phyloP scores from a whole-genome alignment of 2,888 invertebrate genomes.

The Beris morrisii region DNA sequence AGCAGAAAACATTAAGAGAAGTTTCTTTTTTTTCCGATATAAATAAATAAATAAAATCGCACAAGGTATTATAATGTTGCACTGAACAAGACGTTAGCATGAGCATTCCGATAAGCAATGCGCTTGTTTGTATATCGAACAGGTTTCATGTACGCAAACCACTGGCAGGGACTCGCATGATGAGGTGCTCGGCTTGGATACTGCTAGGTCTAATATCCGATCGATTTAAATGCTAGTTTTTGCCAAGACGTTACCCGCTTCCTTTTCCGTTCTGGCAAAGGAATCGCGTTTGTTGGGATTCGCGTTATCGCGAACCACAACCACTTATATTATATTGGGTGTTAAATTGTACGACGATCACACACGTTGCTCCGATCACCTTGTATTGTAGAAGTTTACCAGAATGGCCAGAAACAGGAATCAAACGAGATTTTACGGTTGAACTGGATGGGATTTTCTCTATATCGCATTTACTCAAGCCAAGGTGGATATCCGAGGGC shows the following conservation, averaged over 20 bases:
- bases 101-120: conserved; percentile 35
- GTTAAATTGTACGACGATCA: conserved; percentile 31
- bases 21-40: neutral
- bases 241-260: neutral
- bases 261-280: conserved; percentile 2
- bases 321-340: conserved; percentile 31
- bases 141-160: too few relatives aligned
- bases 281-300: conserved; percentile 2
- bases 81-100: conserved; percentile 39
- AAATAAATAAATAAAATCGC: conserved; percentile 27
- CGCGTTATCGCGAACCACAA: conserved; percentile 23
- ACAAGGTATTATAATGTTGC: conserved; percentile 33
- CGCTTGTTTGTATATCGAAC: conserved; percentile 22
- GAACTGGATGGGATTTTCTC: neutral
- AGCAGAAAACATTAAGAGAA: too few relatives aligned
- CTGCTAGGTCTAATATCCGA: neutral
- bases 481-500: conserved; percentile 19
- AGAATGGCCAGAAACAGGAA: conserved; percentile 6
- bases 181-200: neutral
- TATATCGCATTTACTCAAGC: conserved; percentile 12
- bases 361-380: conserved; percentile 32
- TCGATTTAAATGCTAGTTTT: neutral
- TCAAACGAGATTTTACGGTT: conserved; percentile 4
- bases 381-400: neutral
- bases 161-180: conserved; percentile 20